These are phyloP conservation scores for Drosophila equinoxialis DNA, from an alignment of 1,140 invertebrate species.

Conservation along the genomic window DNA sequence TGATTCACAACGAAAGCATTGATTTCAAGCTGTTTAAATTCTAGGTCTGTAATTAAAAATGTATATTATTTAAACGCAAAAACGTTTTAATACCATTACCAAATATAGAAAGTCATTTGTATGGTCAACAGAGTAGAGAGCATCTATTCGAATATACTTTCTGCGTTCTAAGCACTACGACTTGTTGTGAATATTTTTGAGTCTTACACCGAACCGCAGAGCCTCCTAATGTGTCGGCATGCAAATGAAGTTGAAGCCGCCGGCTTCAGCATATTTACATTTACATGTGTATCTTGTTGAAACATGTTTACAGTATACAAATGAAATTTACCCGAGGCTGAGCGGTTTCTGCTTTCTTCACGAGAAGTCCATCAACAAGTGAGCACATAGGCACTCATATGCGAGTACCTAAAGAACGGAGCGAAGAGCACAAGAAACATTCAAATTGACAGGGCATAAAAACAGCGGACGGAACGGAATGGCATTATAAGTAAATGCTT, in stretches of 20 bases:
- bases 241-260: slow-evolving; percentile 36
- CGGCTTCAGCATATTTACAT: slow-evolving; percentile 38
- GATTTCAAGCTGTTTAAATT: not conserved
- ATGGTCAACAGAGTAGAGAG: no score
- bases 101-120: no score
- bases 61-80: no score
- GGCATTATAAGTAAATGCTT: slow-evolving; percentile 10
- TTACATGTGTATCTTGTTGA: slow-evolving; percentile 10
- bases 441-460: slow-evolving; percentile 11
- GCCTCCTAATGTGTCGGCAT: slow-evolving; percentile 29
- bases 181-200: no score
- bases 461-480: not conserved
- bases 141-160: no score
- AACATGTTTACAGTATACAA: slow-evolving; percentile 46
- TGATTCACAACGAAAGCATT: not conserved
- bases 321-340: slow-evolving; percentile 36
- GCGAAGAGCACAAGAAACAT: not conserved
- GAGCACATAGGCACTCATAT: slow-evolving; percentile 2
- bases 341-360: slow-evolving; percentile 11
- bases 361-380: slow-evolving; percentile 47
- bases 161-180: no score
- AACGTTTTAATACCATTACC: no score
- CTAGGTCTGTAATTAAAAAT: no score
- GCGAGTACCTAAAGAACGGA: not conserved
- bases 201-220: not conserved